A percentile compares a stretch with the other conserved stretches of the same genome.
phyloP scores from a whole-genome alignment of 2,797 vertebrate genomes.

The Mormyrus proboscirostris region DNA sequence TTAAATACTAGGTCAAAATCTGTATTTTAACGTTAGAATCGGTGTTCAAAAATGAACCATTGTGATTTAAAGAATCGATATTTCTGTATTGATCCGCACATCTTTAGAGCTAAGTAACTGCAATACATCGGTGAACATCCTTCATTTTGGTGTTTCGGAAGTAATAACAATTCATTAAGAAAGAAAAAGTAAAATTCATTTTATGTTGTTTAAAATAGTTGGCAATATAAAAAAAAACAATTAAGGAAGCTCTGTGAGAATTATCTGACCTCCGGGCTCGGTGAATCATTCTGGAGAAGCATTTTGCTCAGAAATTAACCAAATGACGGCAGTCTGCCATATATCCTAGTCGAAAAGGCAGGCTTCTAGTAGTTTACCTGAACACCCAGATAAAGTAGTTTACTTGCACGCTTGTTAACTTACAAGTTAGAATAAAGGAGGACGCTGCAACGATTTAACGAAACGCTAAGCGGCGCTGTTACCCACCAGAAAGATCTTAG shows the following conservation, averaged over 20 bases:
- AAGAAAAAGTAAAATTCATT: not conserved
- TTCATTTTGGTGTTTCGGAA: not conserved
- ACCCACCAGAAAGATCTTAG: not conserved
- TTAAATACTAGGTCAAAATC: not conserved
- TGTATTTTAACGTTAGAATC: not conserved
- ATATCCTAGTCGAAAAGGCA: not conserved
- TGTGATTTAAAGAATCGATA: not conserved
- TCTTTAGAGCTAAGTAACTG: not conserved
- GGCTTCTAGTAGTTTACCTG: not conserved
- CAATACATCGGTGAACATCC: not conserved
- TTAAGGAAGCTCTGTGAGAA: not conserved
- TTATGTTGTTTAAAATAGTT: not conserved
- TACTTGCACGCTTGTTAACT: not conserved
- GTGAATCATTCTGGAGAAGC: not conserved
- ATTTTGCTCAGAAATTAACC: not conserved
- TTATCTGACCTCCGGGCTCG: not conserved
- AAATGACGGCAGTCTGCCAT: not conserved
- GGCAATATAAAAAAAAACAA: not conserved
- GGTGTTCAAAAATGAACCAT: not conserved
- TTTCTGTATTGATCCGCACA: not conserved
- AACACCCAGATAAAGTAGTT: not conserved
- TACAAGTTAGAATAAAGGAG: not conserved
- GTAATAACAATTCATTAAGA: not conserved
- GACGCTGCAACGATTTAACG: not conserved
- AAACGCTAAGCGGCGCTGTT: not conserved